Conservation (phyloP, 1,140 invertebrate species). For the Zaprionus davidi region DNA sequence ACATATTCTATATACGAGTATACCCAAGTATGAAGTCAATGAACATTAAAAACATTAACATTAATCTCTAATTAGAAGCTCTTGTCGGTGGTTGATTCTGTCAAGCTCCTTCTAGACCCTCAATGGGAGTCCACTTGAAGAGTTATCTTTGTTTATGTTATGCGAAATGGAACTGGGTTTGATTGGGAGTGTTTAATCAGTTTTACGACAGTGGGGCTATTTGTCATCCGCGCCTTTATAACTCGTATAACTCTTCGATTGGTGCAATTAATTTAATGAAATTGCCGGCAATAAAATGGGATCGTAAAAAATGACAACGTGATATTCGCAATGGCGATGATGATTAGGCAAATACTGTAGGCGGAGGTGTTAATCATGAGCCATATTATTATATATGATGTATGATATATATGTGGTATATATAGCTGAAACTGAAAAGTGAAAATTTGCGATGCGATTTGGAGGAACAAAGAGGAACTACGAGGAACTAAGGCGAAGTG, state of each 20-base stretch:
- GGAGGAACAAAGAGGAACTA: slow-evolving; percentile 22
- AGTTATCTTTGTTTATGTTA: not conserved
- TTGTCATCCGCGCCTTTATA: not conserved
- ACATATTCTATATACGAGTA: too few relatives aligned
- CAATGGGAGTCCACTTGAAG: not conserved
- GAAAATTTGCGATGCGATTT: slow-evolving; percentile 44
- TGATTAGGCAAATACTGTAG: slow-evolving; percentile 19
- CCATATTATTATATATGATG: slow-evolving; percentile 16
- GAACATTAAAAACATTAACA: too few relatives aligned
- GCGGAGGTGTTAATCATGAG: slow-evolving; percentile 21
- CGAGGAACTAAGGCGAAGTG: slow-evolving; percentile 47
- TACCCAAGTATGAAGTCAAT: too few relatives aligned
- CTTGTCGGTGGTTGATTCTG: not conserved
- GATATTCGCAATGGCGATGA: slow-evolving; percentile 21
- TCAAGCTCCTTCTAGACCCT: not conserved
- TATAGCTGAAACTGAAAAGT: slow-evolving; percentile 26
- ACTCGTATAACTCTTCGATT: slow-evolving; percentile 36
- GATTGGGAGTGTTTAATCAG: slow-evolving; percentile 25
- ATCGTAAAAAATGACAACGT: slow-evolving; percentile 54
- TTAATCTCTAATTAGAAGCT: not conserved
- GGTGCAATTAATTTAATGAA: slow-evolving; percentile 61
- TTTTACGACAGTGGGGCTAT: not conserved
- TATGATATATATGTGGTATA: not conserved
- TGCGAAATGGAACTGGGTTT: not conserved
- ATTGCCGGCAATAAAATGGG: slow-evolving; percentile 53